These are phyloP conservation scores for Meta bourneti DNA, from an alignment of 2,888 invertebrate genomes.

Conservation along the genomic window DNA sequence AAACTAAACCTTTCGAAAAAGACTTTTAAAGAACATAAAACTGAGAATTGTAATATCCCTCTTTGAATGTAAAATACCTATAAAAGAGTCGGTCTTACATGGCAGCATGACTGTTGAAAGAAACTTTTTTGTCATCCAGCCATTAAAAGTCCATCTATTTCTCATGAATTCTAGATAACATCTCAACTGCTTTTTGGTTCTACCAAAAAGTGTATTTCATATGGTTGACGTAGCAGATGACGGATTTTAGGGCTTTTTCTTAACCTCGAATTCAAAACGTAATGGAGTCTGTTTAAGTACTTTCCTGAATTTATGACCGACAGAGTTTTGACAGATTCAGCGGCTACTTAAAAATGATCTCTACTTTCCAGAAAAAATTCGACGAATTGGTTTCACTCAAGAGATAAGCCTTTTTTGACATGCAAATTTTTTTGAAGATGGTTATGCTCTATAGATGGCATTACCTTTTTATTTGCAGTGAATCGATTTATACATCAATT, in stretches of 20 bases:
- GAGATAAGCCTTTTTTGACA: background rate
- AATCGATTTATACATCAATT: too few species aligned
- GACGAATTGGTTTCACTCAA: background rate
- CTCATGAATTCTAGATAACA: slow-evolving; percentile 70
- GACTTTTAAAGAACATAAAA: slow-evolving; percentile 49
- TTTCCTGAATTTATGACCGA: slow-evolving; percentile 53
- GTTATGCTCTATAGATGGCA: too few species aligned
- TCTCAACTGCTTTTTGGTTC: slow-evolving; percentile 69
- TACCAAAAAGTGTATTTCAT: slow-evolving; percentile 67
- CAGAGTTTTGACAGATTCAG: slow-evolving; percentile 40
- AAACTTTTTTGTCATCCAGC: slow-evolving; percentile 59
- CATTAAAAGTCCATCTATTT: slow-evolving; percentile 76
- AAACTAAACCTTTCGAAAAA: slow-evolving; percentile 49
- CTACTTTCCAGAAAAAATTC: slow-evolving; percentile 8
- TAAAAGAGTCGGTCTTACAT: slow-evolving; percentile 51
- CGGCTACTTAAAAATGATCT: slow-evolving; percentile 9
- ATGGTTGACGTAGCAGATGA: slow-evolving; percentile 44
- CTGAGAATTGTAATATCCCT: slow-evolving; percentile 44
- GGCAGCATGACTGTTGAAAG: slow-evolving; percentile 26
- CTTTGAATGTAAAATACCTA: slow-evolving; percentile 60
- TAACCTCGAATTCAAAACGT: slow-evolving; percentile 46
- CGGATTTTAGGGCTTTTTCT: slow-evolving; percentile 54
- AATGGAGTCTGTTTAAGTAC: slow-evolving; percentile 54
- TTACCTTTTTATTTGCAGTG: too few species aligned
- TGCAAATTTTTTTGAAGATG: too few species aligned